Conservation (phyloP, 2,797 vertebrate species). For the Champsocephalus gunnari region DNA sequence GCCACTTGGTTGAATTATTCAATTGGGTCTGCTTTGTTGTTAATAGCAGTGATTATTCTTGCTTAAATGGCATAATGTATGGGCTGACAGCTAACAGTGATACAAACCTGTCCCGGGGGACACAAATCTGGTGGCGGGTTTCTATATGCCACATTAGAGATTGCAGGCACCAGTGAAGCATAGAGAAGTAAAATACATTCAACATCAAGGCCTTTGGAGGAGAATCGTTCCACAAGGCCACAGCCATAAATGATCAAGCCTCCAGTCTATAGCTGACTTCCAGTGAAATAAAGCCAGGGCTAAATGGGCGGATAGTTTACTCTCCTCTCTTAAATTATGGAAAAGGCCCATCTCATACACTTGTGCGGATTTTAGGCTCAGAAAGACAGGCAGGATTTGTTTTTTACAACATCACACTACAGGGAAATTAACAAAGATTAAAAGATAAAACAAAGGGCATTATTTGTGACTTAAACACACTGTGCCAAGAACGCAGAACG, state of each 20-base stretch:
- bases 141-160: constrained; percentile 65
- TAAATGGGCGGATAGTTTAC: constrained; percentile 24
- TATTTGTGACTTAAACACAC: constrained; percentile 32
- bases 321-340: constrained; percentile 15
- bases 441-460: constrained; percentile 40
- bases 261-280: neutral
- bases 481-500: neutral
- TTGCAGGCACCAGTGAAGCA: constrained; percentile 63
- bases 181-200: constrained; percentile 64
- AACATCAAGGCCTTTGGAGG: constrained; percentile 49
- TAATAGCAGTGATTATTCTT: constrained; percentile 84
- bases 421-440: constrained; percentile 43
- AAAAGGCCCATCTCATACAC: constrained; percentile 6
- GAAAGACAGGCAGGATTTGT: constrained; percentile 21
- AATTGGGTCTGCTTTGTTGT: constrained; percentile 78
- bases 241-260: constrained; percentile 54
- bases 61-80: constrained; percentile 81
- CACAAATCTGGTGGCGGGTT: constrained; percentile 65
- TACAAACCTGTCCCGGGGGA: constrained; percentile 76
- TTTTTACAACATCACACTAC: constrained; percentile 49
- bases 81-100: constrained; percentile 76
- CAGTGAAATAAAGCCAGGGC: constrained; percentile 40
- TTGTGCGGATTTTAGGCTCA: neutral
- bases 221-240: constrained; percentile 56
- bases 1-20: constrained; percentile 80